Percentiles rank a stretch among this genome's conserved stretches.
Evolutionary conservation across 2,888 invertebrate genomes (phyloP).

Genomic region (Synergus japonicus): DNA sequence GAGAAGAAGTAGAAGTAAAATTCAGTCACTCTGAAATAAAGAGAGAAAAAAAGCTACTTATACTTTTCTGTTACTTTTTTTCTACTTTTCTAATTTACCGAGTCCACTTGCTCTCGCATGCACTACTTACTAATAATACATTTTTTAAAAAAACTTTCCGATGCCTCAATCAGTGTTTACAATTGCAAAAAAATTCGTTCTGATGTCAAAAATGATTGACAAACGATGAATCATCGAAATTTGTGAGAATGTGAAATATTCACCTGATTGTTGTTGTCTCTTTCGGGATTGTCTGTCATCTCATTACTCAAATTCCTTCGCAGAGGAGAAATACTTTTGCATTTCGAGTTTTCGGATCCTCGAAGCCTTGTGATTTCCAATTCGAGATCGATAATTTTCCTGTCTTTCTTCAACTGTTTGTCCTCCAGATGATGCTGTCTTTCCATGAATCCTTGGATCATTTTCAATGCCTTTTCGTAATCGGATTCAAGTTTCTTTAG

Average conservation of each 20-base stretch:
- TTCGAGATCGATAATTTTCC: slow-evolving; percentile 68
- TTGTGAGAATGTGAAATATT: slow-evolving; percentile 51
- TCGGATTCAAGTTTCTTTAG: slow-evolving; percentile 79
- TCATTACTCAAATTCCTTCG: slow-evolving; percentile 63
- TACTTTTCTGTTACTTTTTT: slow-evolving; percentile 2
- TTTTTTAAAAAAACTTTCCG: background rate
- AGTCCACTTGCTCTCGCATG: background rate
- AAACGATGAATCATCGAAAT: slow-evolving; percentile 10
- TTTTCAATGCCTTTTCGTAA: slow-evolving; percentile 80
- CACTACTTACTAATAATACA: background rate
- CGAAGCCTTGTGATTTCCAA: slow-evolving; percentile 60
- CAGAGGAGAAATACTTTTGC: slow-evolving; percentile 42
- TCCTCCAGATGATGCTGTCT: slow-evolving; percentile 80
- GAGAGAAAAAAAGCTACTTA: slow-evolving; percentile 59
- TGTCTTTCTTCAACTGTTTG: slow-evolving; percentile 70
- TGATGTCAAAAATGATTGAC: background rate
- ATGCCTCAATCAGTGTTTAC: background rate
- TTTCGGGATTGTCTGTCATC: slow-evolving; percentile 65
- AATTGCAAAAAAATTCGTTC: slow-evolving; percentile 17
- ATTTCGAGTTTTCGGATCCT: slow-evolving; percentile 51
- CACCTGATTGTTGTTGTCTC: slow-evolving; percentile 72
- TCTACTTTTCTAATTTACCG: slow-evolving; percentile 14
- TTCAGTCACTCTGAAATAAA: slow-evolving; percentile 68
- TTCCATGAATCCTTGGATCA: slow-evolving; percentile 81
- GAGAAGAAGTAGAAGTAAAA: slow-evolving; percentile 58